phyloP scores from a whole-genome alignment of 2,888 invertebrate species.

The Drosophila niveifrons region DNA sequence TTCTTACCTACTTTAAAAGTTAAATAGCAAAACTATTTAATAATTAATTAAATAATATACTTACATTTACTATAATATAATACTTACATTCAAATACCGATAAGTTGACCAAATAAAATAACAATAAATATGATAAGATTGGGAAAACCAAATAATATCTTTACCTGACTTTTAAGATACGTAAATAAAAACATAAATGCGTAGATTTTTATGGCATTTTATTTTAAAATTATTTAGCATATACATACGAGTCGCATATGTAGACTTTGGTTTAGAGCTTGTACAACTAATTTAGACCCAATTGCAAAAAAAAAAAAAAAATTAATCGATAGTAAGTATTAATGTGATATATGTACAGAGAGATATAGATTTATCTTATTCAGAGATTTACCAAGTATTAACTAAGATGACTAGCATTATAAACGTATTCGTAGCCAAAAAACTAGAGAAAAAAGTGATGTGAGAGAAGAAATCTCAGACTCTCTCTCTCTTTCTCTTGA shows the following conservation, averaged over 20 bases:
- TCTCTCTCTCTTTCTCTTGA: not conserved
- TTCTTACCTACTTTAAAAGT: too few relatives aligned
- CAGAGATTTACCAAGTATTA: constrained; percentile 35
- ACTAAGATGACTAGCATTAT: constrained; percentile 64
- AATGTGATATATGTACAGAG: constrained; percentile 35
- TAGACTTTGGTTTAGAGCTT: constrained; percentile 48
- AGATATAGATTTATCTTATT: constrained; percentile 32
- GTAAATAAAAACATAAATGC: not conserved
- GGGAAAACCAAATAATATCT: too few relatives aligned
- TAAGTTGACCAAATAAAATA: too few relatives aligned
- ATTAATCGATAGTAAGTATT: constrained; percentile 18
- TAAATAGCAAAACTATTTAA: too few relatives aligned
- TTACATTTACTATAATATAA: too few relatives aligned
- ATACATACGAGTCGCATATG: constrained; percentile 43
- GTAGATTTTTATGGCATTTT: constrained; percentile 42
- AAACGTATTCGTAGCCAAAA: constrained; percentile 32
- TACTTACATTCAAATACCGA: too few relatives aligned
- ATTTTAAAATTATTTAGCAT: constrained; percentile 47
- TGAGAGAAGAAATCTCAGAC: not conserved
- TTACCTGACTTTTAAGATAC: too few relatives aligned
- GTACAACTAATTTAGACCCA: constrained; percentile 40
- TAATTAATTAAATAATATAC: too few relatives aligned
- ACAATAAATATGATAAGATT: too few relatives aligned
- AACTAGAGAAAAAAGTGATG: not conserved
- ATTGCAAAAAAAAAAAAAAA: constrained; percentile 38